Base-by-base conservation (phyloP, 2,113 vertebrate genomes). In the Halichoerus grypus region DNA sequence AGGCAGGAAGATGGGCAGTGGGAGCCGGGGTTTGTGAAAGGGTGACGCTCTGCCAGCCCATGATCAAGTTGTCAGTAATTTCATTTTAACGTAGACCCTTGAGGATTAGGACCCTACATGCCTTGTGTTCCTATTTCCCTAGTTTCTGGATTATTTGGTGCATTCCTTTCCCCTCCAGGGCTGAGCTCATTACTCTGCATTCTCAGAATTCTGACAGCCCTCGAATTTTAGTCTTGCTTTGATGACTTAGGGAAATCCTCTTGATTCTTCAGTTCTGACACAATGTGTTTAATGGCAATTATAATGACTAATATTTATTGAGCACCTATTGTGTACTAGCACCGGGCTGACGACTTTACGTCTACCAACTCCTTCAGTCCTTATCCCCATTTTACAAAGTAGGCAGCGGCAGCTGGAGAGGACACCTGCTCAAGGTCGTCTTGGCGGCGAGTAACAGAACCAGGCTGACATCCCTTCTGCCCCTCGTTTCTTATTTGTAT, bases 1-100 rank as follows among this genome's bases (percentile, higher is more conserved):
- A 84, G n/a, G 39, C 31, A n/a, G 22, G 24, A 39, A 21, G n/a
- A 8, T 0, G n/a, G 31, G 15, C 42, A 22, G 24, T 16, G 14
- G 21, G 8, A 22, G 10, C 51, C 24, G 7, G n/a, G 0, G 31
- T 26, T 76, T 46, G 1, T 46, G 31, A 28, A 46, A 55, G 71
- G 2, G 16, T 74, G 5, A 19, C 0, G 0, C 24, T 24, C 33
- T 12, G 14, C 3, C 22, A 28, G 55, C 10, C 61, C 1, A 9
- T 28, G 26, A 36, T 21, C 13, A 21, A 55, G 8, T 69, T 77
- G 11, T 82, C 28, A 12, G 4, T 7, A 2, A 18, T 14, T 3
- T 82, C 33, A 18, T 61, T 22, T 71, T 26, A 89, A 42, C 33
- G n/a, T 2, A 83, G 61, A 42, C 49, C 63, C 22, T 13, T 2